Base-by-base conservation (phyloP, 2,113 vertebrate genomes). In the Alectura lathami region DNA sequence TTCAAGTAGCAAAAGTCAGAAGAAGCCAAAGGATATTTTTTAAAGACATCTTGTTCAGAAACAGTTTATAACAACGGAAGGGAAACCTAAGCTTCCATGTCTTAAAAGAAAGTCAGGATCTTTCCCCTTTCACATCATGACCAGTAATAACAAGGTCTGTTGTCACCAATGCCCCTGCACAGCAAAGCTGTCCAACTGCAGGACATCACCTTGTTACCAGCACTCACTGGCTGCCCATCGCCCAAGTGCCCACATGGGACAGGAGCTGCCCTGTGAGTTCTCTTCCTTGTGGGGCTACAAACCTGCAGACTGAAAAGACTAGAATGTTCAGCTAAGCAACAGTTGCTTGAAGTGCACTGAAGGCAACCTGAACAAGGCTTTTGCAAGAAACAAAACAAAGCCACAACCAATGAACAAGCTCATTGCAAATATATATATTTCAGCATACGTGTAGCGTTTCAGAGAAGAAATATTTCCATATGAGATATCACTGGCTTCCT, bases 81-180 rank as follows among this genome's bases (percentile, higher is more conserved):
- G 4, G 3, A 6, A 27, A 3, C 21, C 21, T 57, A 11, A n/a
- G 29, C 29, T 86, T 48, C 67, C 0, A 0, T 0, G 1, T 34
- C 27, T 60, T 27, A 45, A 63, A n/a, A 75, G 11, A 74, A 48
- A 62, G 5, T 29, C 17, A 21, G 23, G 8, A 34, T 42, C 54
- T 17, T 70, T 68, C 70, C 42, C 10, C 73, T 29, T 92, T 74
- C 18, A 32, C 21, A 18, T 59, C 11, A 1, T 2, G 0, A 47
- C 6, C 42, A 0, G 0, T 59, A 67, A 45, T 3, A 68, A 40
- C 4, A 5, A 0, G 0, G 3, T 17, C 20, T 45, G 8, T 69
- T 60, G 8, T 27, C 34, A 43, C 17, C 30, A 7, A 13, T 22
- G 11, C 18, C n/a, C 32, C 48, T 70, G 51, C 36, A 30, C 23